A percentile compares a stretch with the other conserved stretches of the same genome.
Conservation (phyloP, 2,888 invertebrate genomes). For the Apamea epomidion region DNA sequence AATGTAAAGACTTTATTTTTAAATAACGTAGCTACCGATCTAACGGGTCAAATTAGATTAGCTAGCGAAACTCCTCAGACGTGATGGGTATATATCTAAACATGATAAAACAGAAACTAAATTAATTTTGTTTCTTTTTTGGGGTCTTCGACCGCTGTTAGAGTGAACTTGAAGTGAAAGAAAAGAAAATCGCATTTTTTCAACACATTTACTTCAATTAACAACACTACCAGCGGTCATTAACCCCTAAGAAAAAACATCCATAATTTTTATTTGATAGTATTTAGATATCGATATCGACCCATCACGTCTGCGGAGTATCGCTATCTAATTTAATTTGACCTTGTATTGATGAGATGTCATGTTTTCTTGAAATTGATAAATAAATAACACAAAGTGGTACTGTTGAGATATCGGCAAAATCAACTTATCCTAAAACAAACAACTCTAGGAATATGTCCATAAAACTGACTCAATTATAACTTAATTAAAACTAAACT, state of each 20-base stretch:
- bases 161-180: no score
- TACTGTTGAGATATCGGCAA: not conserved
- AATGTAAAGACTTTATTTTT: not conserved
- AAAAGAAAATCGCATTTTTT: no score
- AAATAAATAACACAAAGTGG: constrained; percentile 1
- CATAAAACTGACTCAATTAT: constrained; percentile 8
- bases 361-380: not conserved
- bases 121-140: no score
- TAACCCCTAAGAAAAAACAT: not conserved
- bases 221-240: not conserved
- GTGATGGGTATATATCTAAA: no score
- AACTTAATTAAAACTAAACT: constrained; percentile 15
- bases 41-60: not conserved
- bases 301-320: not conserved
- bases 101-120: no score
- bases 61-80: not conserved
- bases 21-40: constrained; percentile 32
- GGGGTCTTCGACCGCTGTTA: no score
- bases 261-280: no score
- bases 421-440: not conserved
- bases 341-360: not conserved
- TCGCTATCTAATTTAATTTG: not conserved
- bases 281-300: not conserved
- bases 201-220: not conserved
- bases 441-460: constrained; percentile 1